Conservation (phyloP, 2,113 vertebrate species). For the Mus musculus region DNA sequence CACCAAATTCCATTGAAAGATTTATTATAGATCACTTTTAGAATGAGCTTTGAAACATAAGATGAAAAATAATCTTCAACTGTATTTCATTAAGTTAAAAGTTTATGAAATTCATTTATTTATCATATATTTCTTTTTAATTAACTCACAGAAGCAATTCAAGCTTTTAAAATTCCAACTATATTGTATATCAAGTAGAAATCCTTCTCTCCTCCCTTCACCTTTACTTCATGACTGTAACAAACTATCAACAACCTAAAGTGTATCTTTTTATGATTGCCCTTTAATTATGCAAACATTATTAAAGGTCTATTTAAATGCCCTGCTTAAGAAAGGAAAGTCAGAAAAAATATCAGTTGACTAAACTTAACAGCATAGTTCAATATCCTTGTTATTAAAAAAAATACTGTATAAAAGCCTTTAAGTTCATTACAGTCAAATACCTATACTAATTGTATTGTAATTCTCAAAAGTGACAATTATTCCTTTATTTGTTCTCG, state of each 20-base stretch:
- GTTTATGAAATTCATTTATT: not conserved
- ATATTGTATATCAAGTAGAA: not conserved
- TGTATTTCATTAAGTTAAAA: not conserved
- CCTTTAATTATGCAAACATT: conserved; percentile 51
- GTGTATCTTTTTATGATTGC: conserved; percentile 30
- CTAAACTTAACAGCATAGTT: conserved; percentile 55
- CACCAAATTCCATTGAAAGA: not conserved
- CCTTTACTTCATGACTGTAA: conserved; percentile 9
- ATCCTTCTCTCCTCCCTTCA: not conserved
- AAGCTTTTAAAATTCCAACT: not conserved
- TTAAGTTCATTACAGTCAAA: conserved; percentile 38
- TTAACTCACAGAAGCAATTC: conserved; percentile 44
- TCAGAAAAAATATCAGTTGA: conserved; percentile 34
- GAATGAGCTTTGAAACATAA: conserved; percentile 13
- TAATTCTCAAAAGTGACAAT: conserved; percentile 47
- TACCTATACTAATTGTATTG: conserved; percentile 27
- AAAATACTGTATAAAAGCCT: conserved; percentile 27
- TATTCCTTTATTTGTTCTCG: conserved; percentile 53
- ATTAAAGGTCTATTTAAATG: conserved; percentile 48
- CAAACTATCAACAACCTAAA: conserved; percentile 40
- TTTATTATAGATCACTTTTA: not conserved
- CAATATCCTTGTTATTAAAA: conserved; percentile 41
- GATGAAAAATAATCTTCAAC: not conserved
- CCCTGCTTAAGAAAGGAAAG: conserved; percentile 35
- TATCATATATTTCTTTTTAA: conserved; percentile 30